Percentiles rank a stretch among this genome's conserved stretches.
phyloP scores from a whole-genome alignment of 2,113 vertebrate genomes.

The Cyprinodon tularosa region DNA sequence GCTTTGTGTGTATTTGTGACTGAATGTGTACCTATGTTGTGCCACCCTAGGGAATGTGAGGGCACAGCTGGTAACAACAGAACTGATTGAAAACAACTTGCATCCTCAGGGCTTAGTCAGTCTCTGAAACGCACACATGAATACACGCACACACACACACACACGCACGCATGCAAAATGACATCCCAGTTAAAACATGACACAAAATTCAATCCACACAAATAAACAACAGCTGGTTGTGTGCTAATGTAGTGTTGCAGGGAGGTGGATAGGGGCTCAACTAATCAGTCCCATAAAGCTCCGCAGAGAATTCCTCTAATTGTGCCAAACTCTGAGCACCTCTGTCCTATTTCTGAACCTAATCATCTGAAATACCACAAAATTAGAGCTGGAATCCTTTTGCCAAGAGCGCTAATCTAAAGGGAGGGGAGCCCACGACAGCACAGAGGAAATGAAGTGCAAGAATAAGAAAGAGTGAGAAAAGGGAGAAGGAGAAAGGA shows the following conservation, averaged over 20 bases:
- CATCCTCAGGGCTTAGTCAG: slow-evolving; percentile 69
- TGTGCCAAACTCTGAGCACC: slow-evolving; percentile 66
- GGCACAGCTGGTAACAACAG: slow-evolving; percentile 78
- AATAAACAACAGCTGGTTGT: slow-evolving; percentile 77
- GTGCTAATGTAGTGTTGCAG: slow-evolving; percentile 54
- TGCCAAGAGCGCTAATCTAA: slow-evolving; percentile 68
- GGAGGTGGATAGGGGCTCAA: slow-evolving; percentile 54
- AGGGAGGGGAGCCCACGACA: slow-evolving; percentile 67
- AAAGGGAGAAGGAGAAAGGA: slow-evolving; percentile 44
- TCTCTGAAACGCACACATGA: slow-evolving; percentile 55
- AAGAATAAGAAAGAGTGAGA: slow-evolving; percentile 52
- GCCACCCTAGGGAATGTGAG: slow-evolving; percentile 61
- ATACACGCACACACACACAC: slow-evolving; percentile 40
- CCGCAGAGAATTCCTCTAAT: slow-evolving; percentile 69
- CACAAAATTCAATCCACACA: slow-evolving; percentile 51
- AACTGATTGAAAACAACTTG: slow-evolving; percentile 77
- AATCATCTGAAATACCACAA: slow-evolving; percentile 76
- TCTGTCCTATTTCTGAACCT: slow-evolving; percentile 74
- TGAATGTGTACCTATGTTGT: slow-evolving; percentile 56
- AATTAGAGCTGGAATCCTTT: slow-evolving; percentile 74
- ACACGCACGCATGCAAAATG: slow-evolving; percentile 44
- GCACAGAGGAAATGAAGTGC: slow-evolving; percentile 58
- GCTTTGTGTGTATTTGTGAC: slow-evolving; percentile 33
- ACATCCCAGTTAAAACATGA: slow-evolving; percentile 62
- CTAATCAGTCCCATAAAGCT: slow-evolving; percentile 69